phyloP scores from a whole-genome alignment of 2,113 vertebrate genomes.

The Serilophus lunatus region DNA sequence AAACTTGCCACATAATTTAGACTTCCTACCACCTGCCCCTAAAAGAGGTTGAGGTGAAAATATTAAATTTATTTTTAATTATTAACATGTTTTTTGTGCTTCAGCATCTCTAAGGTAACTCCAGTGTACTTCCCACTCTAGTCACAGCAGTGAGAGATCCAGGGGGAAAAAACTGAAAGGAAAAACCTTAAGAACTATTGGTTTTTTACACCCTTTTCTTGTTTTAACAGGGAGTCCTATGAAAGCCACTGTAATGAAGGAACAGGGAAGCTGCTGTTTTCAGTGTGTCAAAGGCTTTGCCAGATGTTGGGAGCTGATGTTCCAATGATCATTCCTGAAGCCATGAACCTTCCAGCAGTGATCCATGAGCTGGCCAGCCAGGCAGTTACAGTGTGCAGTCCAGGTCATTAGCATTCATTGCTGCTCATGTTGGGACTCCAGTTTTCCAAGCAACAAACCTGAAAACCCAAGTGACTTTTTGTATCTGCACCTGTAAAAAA shows the following conservation, averaged over 20 bases:
- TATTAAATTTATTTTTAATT: background rate
- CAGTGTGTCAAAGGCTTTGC: constrained; percentile 83
- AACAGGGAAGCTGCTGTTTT: constrained; percentile 83
- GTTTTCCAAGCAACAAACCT: background rate
- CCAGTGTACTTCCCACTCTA: background rate
- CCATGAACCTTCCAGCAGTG: constrained; percentile 80
- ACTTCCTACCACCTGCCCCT: background rate
- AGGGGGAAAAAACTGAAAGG: no score
- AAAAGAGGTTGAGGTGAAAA: background rate
- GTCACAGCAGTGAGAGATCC: background rate
- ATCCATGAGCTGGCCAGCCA: constrained; percentile 85
- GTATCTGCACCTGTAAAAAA: background rate
- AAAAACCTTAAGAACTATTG: background rate
- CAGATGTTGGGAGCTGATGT: constrained; percentile 84
- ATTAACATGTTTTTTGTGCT: background rate
- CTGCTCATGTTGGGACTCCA: background rate
- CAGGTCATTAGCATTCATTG: constrained; percentile 71
- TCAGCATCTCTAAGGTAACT: background rate
- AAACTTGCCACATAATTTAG: background rate
- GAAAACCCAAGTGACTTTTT: background rate
- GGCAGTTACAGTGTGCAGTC: constrained; percentile 85
- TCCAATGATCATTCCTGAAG: constrained; percentile 78
- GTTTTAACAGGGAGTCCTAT: constrained; percentile 78
- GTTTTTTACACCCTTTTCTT: background rate
- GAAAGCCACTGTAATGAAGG: constrained; percentile 76